phyloP scores from a whole-genome alignment of 2,888 invertebrate genomes.

The Scotopteryx bipunctaria region DNA sequence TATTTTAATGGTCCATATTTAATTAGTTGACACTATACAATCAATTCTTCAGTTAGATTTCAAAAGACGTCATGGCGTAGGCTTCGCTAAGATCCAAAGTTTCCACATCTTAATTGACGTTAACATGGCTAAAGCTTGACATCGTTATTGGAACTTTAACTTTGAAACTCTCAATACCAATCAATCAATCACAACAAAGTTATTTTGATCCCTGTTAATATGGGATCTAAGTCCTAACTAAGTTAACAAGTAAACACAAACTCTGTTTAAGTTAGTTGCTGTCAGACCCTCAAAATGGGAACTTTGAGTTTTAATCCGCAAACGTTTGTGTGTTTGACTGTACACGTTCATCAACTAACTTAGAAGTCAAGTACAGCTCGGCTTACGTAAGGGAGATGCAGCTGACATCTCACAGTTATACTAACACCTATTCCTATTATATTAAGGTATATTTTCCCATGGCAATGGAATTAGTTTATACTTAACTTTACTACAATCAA shows the following conservation, averaged over 20 bases:
- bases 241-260: conserved; percentile 20
- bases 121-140: neutral
- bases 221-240: conserved; percentile 34
- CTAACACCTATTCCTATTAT: conserved; percentile 10
- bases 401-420: conserved; percentile 2
- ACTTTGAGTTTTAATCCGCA: conserved; percentile 27
- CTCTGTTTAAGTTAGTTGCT: conserved; percentile 33
- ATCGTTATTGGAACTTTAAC: neutral
- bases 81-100: too few species aligned
- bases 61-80: too few species aligned
- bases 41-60: too few species aligned
- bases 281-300: conserved; percentile 23
- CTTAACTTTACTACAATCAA: conserved; percentile 25
- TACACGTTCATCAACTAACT: conserved; percentile 70
- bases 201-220: conserved; percentile 35
- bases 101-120: neutral
- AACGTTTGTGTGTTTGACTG: conserved; percentile 42
- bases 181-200: conserved; percentile 31
- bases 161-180: conserved; percentile 9
- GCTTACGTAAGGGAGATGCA: conserved; percentile 61
- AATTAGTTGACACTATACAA: too few species aligned
- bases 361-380: conserved; percentile 71
- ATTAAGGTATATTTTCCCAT: conserved; percentile 13
- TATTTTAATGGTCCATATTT: too few species aligned
- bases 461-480: neutral